A percentile compares a stretch with the other conserved stretches of the same genome.
Conservation (phyloP, 1,140 invertebrate genomes). For the Stegodyphus dumicola region DNA sequence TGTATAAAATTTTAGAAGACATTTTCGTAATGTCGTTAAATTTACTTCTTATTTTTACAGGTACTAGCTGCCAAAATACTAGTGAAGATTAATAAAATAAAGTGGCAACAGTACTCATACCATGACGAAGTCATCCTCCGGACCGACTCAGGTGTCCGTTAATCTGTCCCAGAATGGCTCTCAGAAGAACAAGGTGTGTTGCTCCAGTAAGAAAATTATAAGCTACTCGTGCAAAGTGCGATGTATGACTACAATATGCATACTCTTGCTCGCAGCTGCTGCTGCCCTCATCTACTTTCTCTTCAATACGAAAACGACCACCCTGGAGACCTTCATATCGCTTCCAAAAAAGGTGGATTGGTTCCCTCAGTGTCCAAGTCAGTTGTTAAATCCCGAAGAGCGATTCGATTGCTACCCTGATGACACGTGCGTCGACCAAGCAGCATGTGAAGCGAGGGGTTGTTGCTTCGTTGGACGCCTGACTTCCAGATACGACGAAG, state of each 20-base stretch:
- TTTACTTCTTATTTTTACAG: no score
- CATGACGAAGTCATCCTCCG: neutral
- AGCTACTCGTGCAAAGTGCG: constrained; percentile 48
- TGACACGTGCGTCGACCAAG: constrained; percentile 70
- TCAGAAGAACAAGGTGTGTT: constrained; percentile 27
- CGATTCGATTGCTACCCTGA: constrained; percentile 85
- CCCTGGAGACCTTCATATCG: constrained; percentile 7
- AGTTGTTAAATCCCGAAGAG: constrained; percentile 63
- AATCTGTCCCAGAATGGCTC: neutral
- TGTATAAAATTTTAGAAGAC: no score
- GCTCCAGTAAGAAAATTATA: constrained; percentile 25
- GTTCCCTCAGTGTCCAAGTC: constrained; percentile 31
- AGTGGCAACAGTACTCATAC: neutral
- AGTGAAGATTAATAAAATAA: no score
- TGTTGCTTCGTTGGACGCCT: constrained; percentile 75
- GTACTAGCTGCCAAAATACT: no score
- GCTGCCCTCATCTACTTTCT: constrained; percentile 33
- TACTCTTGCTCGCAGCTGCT: constrained; percentile 31
- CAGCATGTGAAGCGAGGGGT: constrained; percentile 76
- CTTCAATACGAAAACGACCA: neutral
- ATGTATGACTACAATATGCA: constrained; percentile 28
- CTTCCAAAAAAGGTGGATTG: constrained; percentile 20
- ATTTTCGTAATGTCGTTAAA: no score
- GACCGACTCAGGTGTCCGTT: neutral
- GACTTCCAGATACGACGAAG: neutral